Conservation (phyloP, 2,888 invertebrate species). For the Adela reaumurella region DNA sequence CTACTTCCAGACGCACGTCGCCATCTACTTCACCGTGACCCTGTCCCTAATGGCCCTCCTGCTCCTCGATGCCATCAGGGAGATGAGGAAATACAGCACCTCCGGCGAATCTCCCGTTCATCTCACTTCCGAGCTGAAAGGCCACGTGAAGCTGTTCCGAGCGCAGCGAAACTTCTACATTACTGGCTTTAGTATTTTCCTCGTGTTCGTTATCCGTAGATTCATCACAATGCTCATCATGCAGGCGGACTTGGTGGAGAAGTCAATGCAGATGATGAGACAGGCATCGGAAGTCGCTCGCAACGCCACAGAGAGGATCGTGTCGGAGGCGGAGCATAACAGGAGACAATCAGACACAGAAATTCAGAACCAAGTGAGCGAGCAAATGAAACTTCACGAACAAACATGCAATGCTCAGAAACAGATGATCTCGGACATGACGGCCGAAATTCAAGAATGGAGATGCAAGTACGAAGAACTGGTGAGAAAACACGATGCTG, state of each 20-base stretch:
- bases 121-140: conserved; percentile 61
- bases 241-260: conserved; percentile 59
- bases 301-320: too few relatives aligned
- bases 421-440: conserved; percentile 18
- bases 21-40: conserved; percentile 63
- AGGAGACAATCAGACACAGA: too few relatives aligned
- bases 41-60: conserved; percentile 60
- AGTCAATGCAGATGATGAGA: conserved; percentile 59
- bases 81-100: conserved; percentile 66
- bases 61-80: conserved; percentile 67
- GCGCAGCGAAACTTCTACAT: conserved; percentile 80
- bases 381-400: conserved; percentile 18
- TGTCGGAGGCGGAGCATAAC: conserved; percentile 12
- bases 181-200: conserved; percentile 71
- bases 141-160: conserved; percentile 68
- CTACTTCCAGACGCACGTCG: conserved; percentile 59
- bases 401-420: conserved; percentile 21
- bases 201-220: conserved; percentile 65
- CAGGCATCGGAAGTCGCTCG: too few relatives aligned
- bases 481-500: background rate
- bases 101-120: conserved; percentile 38
- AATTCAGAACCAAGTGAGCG: conserved; percentile 23
- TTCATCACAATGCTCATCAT: conserved; percentile 61
- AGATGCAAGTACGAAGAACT: conserved; percentile 25
- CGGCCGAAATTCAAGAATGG: conserved; percentile 27